phyloP scores from a whole-genome alignment of 2,888 invertebrate species.

The Onthophagus sagittarius region DNA sequence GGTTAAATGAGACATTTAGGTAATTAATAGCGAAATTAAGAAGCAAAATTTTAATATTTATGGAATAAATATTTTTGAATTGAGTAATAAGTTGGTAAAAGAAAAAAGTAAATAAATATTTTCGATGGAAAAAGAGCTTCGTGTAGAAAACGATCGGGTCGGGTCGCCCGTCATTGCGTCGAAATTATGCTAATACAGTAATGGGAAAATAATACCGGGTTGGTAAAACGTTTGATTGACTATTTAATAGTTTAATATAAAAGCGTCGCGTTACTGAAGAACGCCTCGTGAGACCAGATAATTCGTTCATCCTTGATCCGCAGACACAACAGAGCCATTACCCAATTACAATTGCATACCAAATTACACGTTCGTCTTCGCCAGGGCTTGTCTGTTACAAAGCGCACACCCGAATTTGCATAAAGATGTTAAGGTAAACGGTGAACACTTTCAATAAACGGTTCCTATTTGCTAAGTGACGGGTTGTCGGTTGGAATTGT shows the following conservation, averaged over 20 bases:
- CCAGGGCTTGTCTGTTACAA: background rate
- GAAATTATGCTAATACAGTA: slow-evolving; percentile 30
- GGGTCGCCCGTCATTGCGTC: background rate
- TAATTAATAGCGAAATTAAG: background rate
- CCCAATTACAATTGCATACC: slow-evolving; percentile 34
- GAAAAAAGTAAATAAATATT: background rate
- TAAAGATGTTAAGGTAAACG: background rate
- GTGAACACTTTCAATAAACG: background rate
- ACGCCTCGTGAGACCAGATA: slow-evolving; percentile 16
- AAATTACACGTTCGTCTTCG: slow-evolving; percentile 29
- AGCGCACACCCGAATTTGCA: background rate
- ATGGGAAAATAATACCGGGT: slow-evolving; percentile 28
- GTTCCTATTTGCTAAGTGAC: background rate
- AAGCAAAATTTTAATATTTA: no score
- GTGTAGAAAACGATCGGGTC: slow-evolving; percentile 8
- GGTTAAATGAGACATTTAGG: background rate
- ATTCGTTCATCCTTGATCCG: slow-evolving; percentile 31
- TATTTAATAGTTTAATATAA: slow-evolving; percentile 29
- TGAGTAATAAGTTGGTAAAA: background rate
- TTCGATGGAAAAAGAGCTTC: slow-evolving; percentile 1
- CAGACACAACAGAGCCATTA: slow-evolving; percentile 32
- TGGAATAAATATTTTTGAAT: background rate
- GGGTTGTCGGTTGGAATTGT: background rate
- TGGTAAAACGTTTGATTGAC: slow-evolving; percentile 30
- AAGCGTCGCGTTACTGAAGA: slow-evolving; percentile 11